Conservation (phyloP, 2,797 vertebrate species). For the Jordanella pulchra region DNA sequence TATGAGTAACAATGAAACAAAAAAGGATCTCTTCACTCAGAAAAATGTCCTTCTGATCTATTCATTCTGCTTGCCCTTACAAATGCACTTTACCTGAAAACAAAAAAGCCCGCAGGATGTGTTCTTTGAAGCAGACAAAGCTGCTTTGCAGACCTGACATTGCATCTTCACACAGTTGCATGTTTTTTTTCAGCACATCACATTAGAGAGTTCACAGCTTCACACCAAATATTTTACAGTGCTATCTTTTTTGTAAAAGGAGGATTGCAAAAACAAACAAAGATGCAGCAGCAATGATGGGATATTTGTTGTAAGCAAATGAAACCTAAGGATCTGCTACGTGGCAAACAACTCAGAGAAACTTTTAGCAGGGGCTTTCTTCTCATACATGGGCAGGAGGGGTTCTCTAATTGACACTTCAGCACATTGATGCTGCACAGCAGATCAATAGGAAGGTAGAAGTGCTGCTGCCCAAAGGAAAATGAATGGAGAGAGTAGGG, state of each 20-base stretch:
- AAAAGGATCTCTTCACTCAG: conserved; percentile 7
- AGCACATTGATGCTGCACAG: conserved; percentile 70
- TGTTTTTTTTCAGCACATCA: conserved; percentile 44
- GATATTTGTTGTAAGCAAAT: conserved; percentile 50
- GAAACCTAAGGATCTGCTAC: conserved; percentile 53
- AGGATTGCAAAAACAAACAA: conserved; percentile 51
- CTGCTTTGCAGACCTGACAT: conserved; percentile 18
- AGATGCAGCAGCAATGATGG: conserved; percentile 39
- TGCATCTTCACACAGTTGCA: conserved; percentile 11
- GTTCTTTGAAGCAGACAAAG: conserved; percentile 30
- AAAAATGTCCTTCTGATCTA: not conserved
- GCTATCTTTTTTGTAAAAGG: conserved; percentile 19
- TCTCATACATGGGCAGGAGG: conserved; percentile 69
- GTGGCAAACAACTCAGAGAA: conserved; percentile 39
- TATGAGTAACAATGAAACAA: conserved; percentile 22
- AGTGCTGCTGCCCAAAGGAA: conserved; percentile 57
- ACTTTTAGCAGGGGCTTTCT: conserved; percentile 53
- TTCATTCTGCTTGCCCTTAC: conserved; percentile 24
- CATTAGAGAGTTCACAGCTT: conserved; percentile 32
- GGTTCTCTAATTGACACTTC: conserved; percentile 74
- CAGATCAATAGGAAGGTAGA: conserved; percentile 72
- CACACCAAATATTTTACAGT: conserved; percentile 39
- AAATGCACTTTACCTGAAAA: conserved; percentile 35
- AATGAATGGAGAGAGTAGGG: conserved; percentile 53
- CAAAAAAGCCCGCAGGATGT: conserved; percentile 5